Conservation (phyloP, 2,888 invertebrate species). For the Tiliacea aurago region DNA sequence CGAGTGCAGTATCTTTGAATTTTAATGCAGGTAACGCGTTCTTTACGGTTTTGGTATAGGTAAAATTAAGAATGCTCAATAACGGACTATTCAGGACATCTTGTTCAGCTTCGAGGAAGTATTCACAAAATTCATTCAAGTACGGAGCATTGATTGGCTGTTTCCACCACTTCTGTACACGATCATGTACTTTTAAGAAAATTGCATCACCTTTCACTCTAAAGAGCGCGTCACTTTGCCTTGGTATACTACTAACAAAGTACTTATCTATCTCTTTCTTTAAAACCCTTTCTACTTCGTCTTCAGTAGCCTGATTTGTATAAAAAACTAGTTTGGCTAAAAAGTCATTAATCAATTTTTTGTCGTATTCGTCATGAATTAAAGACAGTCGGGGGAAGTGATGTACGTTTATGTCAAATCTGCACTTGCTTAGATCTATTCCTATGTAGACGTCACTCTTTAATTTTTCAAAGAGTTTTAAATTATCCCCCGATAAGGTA, state of each 20-base stretch:
- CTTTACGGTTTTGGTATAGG: conserved; percentile 32
- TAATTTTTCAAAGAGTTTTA: conserved; percentile 38
- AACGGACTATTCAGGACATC: conserved; percentile 47
- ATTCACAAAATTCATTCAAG: conserved; percentile 52
- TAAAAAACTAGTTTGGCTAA: conserved; percentile 54
- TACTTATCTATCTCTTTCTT: conserved; percentile 57
- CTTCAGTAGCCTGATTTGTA: conserved; percentile 65
- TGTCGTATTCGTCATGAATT: conserved; percentile 37
- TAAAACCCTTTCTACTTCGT: conserved; percentile 57
- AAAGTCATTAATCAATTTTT: conserved; percentile 37
- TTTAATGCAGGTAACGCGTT: conserved; percentile 18
- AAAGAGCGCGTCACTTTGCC: conserved; percentile 26
- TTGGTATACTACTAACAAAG: conserved; percentile 20
- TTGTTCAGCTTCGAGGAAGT: conserved; percentile 42
- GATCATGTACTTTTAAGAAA: conserved; percentile 61
- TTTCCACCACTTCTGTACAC: conserved; percentile 65
- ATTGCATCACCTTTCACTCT: conserved; percentile 56
- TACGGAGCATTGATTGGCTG: conserved; percentile 35
- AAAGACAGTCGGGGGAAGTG: conserved; percentile 52
- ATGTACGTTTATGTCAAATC: conserved; percentile 54
- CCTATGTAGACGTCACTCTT: conserved; percentile 13
- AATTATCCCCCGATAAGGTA: conserved; percentile 32
- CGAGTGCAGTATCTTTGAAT: conserved; percentile 36
- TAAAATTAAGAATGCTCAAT: conserved; percentile 43
- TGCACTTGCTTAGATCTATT: conserved; percentile 34